Conservation (phyloP, 1,140 invertebrate genomes). For the Caenorhabditis tropicalis region DNA sequence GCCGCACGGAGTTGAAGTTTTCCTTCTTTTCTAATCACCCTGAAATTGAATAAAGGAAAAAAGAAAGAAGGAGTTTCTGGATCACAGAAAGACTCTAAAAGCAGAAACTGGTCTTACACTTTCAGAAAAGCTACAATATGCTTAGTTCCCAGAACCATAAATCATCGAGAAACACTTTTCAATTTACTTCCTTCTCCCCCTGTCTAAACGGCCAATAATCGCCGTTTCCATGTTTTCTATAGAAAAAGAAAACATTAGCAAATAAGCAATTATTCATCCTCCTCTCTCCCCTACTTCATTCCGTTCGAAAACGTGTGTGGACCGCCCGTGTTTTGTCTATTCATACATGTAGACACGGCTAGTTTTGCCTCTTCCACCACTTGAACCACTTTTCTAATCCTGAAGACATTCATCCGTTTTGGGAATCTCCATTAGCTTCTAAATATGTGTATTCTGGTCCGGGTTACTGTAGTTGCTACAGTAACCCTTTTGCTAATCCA, state of each 20-base stretch:
- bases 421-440: not conserved
- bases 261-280: not conserved
- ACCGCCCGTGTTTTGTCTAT: not conserved
- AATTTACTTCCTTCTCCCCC: not conserved
- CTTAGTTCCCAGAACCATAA: too few species aligned
- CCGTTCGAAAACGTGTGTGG: not conserved
- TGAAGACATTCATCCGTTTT: not conserved
- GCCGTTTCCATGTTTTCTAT: not conserved
- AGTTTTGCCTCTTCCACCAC: not conserved
- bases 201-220: not conserved
- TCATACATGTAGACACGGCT: not conserved
- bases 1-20: not conserved
- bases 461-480: not conserved
- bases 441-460: not conserved
- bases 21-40: not conserved
- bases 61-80: too few species aligned
- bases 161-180: too few species aligned
- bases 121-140: too few species aligned
- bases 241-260: slow-evolving; percentile 1
- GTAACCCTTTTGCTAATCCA: not conserved
- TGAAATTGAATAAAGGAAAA: too few species aligned
- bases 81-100: too few species aligned
- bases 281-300: not conserved
- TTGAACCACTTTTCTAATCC: slow-evolving; percentile 25
- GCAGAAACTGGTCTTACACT: too few species aligned